Base-by-base conservation (phyloP, 2,797 vertebrate species). In the Chelonia mydas region DNA sequence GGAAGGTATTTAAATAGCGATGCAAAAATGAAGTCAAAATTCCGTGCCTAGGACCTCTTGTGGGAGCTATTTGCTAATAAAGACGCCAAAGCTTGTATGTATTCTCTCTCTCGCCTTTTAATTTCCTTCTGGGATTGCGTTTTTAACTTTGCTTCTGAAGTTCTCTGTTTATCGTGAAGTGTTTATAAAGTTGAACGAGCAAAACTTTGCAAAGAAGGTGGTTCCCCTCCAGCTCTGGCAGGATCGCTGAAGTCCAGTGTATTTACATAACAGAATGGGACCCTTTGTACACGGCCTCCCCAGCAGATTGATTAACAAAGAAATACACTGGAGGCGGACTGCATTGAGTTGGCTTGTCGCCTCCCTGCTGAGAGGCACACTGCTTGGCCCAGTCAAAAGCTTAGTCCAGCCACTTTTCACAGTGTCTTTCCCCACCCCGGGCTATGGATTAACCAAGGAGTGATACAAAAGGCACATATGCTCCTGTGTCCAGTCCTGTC, bases 401-500 rank as follows among this genome's bases (percentile, higher is more conserved):
- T 53, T 51, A 84, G 95, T 84, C 51, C 84, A 88, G 92, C 97
- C 98, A 83, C 94, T 96, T 84, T 96, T 94, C 91, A 28, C 94
- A 45, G 54, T 88, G 76, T 96, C 93, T 89, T 94, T 94, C 95
- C 96, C 97, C 98, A 97, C 98, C 97, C 97, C 83, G 92, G 98
- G 98, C 98, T 97, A 96, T 83, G 98, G 99, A 99, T 99, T 99
- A 99, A 98, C 96, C 98, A 88, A 93, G 96, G 97, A 98, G 96
- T 97, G 98, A 98, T 98, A 99, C 99, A 99, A 99, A 99, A 98
- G 99, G 96, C 98, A 97, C 99, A 99, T 99, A 99, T 99, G 99
- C 98, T 98, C 97, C 97, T 88, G 97, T 98, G 98, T 98, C 98
- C 98, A 92, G 98, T 97, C 94, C 93, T 97, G 98, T 97, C 98